phyloP scores from a whole-genome alignment of 2,797 vertebrate genomes.

The Oryzias sinensis region DNA sequence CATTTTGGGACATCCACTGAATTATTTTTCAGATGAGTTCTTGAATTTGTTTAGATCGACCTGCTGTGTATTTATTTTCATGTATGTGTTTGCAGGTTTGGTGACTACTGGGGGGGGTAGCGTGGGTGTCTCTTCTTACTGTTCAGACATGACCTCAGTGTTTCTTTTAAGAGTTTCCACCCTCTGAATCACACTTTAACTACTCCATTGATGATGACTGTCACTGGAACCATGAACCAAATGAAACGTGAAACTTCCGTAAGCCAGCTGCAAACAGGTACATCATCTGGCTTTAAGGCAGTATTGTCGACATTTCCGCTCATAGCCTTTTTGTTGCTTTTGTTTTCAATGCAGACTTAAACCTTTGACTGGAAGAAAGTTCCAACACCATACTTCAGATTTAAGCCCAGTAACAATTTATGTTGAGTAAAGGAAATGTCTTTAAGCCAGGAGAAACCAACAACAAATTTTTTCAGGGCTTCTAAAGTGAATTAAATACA shows the following conservation, averaged over 20 bases:
- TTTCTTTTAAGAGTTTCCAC: constrained; percentile 56
- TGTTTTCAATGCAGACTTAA: not conserved
- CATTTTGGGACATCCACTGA: constrained; percentile 73
- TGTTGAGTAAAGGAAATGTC: no score
- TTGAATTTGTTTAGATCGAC: constrained; percentile 38
- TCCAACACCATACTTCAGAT: not conserved
- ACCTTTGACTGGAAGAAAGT: not conserved
- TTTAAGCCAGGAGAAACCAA: no score
- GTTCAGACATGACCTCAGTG: constrained; percentile 73
- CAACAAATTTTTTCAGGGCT: no score
- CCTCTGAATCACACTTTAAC: constrained; percentile 63
- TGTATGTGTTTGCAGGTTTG: constrained; percentile 13
- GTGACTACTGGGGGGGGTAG: constrained; percentile 51
- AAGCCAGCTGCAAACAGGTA: constrained; percentile 13
- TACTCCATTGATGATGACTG: constrained; percentile 37
- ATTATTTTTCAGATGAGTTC: constrained; percentile 53
- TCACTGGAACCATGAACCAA: constrained; percentile 29
- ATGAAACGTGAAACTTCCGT: constrained; percentile 56
- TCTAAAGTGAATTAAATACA: no score
- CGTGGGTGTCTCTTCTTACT: constrained; percentile 38
- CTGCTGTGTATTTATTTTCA: constrained; percentile 33
- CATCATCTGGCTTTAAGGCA: constrained; percentile 39
- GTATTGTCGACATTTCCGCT: constrained; percentile 28
- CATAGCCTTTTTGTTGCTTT: constrained; percentile 3
- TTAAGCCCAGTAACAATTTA: no score